These are phyloP conservation scores for Acromyrmex heyeri DNA, from an alignment of 1,140 invertebrate genomes.

Conservation along the genomic window DNA sequence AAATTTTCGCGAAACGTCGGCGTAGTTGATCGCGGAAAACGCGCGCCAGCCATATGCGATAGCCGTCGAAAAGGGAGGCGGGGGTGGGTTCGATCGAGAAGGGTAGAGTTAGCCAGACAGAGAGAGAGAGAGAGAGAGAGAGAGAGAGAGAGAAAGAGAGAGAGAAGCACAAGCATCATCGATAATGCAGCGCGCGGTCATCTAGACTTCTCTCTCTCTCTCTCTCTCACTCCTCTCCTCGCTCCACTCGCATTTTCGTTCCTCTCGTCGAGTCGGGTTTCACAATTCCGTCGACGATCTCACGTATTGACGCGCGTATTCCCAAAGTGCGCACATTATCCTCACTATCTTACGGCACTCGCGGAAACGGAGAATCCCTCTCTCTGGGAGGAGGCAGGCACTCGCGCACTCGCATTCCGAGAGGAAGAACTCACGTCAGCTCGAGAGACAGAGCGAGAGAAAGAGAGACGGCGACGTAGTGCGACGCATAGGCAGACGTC, in stretches of 20 bases:
- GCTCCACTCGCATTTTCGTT: constrained; percentile 19
- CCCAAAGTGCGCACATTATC: constrained; percentile 15
- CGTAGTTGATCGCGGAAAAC: constrained; percentile 7
- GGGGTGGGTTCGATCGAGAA: constrained; percentile 19
- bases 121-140: neutral
- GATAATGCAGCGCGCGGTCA: constrained; percentile 42
- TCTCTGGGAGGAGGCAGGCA: neutral
- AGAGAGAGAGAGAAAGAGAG: constrained; percentile 8
- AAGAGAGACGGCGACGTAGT: neutral
- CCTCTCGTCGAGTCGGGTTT: constrained; percentile 3
- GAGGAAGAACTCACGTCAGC: neutral
- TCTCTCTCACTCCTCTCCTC: neutral
- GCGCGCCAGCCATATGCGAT: constrained; percentile 8
- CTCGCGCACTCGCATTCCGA: neutral
- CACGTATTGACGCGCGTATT: constrained; percentile 2
- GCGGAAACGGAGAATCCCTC: neutral
- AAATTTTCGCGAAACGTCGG: constrained; percentile 13
- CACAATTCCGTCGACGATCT: constrained; percentile 12
- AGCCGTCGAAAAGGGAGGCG: neutral
- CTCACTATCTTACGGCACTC: neutral
- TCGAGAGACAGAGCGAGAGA: too few relatives aligned
- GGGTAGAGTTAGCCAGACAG: neutral
- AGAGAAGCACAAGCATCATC: constrained; percentile 17
- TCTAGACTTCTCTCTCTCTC: neutral
- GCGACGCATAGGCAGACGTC: neutral